Base-by-base conservation (phyloP, 2,888 invertebrate genomes). In the Pseudanteris insignis region DNA sequence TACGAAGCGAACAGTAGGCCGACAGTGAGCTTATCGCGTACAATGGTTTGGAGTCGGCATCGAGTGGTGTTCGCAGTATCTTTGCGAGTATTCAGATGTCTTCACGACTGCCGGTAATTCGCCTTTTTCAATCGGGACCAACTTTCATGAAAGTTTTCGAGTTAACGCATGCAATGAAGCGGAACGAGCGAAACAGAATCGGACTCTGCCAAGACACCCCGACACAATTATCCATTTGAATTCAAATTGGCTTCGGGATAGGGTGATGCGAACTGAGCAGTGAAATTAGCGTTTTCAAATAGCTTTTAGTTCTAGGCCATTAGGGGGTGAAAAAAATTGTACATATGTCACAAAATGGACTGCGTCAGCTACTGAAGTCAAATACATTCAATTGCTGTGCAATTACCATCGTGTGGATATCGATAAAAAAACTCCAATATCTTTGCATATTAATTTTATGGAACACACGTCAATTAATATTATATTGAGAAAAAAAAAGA, bases 181-280 rank as follows among this genome's bases (percentile, higher is more conserved):
- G 41, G n/a, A 11, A 51, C 13, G 21, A 26, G 24, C 12, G 51
- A 26, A 40, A 11, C 4, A 32, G 12, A 25, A 11, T 7, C 25
- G 33, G 28, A 10, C 28, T 26, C 25, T 33, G 48, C 21, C 37
- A 38, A 63, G 62, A 54, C 58, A 62, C 55, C 40, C 50, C 48
- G 41, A 46, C 21, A 50, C 64, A 69, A 70, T 70, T 71, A 70
- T 71, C 65, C 65, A 60, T 66, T 66, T 59, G 50, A 63, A 69
- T 67, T 70, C 62, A 64, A 69, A 70, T 69, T 66, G 67, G 59
- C 67, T 61, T 57, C 51, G 40, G 50, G 30, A 11, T 10, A 5
- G 67, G 36, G 24, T 58, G 65, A 18, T 6, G 18, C 18, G 18
- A 6, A 18, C 18, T 6, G 62, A 14, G 58, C 46, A 44, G 61